Evolutionary conservation across 2,888 invertebrate genomes (phyloP), one percentile per base, ranked within the genome.

Genomic region (Andrena marginata): DNA sequence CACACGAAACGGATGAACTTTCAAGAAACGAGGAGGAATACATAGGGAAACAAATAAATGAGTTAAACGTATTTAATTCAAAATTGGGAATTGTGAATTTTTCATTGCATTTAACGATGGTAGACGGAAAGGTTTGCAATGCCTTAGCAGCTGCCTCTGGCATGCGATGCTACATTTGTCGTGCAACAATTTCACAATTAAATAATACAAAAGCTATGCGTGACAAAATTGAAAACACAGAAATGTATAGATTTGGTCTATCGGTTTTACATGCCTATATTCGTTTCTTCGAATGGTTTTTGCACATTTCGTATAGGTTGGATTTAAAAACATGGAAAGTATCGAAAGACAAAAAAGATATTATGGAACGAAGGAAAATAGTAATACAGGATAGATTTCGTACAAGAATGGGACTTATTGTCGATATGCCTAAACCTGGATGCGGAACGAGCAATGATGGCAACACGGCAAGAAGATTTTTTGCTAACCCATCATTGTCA

Each of bases 401-500:
- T 4, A 29, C 2, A 31, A 16, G 7, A 60, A 65, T 60, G 31
- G 60, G 16, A 31, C 60, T 60, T 29, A 16, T 31, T n/a, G 60
- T 60, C 16, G 60, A 60, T 76, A 5, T 76, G 60, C 62, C 60
- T 31, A 31, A 5, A 29, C 60, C 29, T 16, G 60, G 60, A 60
- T 60, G 29, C 16, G 60, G 60, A 7, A 60, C 33, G 7, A 60
- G 31, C 23, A 60, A 60, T 60, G 60, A 60, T 60, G 60, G 60
- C 4, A 60, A 60, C 16, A 60, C 60, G 13, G 60, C 60, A 29
- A 29, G 60, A 16, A 60, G 60, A 60, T 60, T 29, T 16, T 60
- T 60, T 16, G 56, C 23, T 26, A 13, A 56, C n/a, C 56, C 23
- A 56, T 23, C 56, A 56, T 26, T 56, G n/a, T 56, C 56, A 56